Evolutionary conservation across 2,888 invertebrate genomes (phyloP).

Genomic region (Hymenopus coronatus): DNA sequence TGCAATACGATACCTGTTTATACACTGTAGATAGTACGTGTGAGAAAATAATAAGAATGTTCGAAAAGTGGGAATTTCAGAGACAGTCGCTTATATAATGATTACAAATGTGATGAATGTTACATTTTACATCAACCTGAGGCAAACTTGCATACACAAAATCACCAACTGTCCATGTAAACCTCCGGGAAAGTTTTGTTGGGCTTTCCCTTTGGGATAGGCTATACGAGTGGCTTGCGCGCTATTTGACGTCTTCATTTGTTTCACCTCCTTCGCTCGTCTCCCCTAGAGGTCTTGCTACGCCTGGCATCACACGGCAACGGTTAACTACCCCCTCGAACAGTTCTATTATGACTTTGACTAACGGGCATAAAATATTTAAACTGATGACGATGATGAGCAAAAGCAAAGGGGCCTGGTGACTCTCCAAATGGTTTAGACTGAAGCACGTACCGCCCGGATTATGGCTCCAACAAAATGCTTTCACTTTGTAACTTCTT

Average conservation of each 20-base stretch:
- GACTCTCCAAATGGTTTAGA: not conserved
- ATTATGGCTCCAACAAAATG: not conserved
- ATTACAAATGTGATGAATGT: too few relatives aligned
- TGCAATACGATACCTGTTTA: too few relatives aligned
- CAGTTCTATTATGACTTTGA: slow-evolving; percentile 51
- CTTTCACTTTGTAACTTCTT: not conserved
- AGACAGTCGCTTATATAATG: too few relatives aligned
- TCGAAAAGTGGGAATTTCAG: too few relatives aligned
- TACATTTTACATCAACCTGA: too few relatives aligned
- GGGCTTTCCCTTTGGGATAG: not conserved
- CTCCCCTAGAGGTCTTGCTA: not conserved
- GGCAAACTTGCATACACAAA: too few relatives aligned
- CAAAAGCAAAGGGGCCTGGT: not conserved
- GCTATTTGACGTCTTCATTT: not conserved
- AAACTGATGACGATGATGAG: slow-evolving; percentile 23
- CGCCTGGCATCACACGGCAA: not conserved
- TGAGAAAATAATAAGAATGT: too few relatives aligned
- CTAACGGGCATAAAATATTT: slow-evolving; percentile 51
- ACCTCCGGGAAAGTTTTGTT: too few relatives aligned
- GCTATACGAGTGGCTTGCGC: not conserved
- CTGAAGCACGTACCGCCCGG: not conserved
- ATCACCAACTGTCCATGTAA: too few relatives aligned
- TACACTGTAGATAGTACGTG: too few relatives aligned
- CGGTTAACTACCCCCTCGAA: slow-evolving; percentile 38
- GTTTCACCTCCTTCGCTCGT: not conserved